Conservation (phyloP, 1,140 invertebrate species). For the Prorops nasuta region DNA sequence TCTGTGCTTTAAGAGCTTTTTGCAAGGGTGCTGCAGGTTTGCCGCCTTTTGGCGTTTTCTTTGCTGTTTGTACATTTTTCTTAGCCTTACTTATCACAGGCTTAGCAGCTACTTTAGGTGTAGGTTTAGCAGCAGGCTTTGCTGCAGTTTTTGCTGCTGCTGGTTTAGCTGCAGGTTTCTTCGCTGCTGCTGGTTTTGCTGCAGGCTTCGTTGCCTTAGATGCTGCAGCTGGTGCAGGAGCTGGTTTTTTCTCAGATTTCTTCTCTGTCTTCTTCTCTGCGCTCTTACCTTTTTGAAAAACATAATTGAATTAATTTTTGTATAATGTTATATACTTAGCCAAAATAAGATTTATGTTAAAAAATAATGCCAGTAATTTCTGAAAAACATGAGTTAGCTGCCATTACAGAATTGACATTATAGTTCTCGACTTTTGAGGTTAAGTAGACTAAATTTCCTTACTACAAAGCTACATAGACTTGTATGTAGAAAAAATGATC, state of each 20-base stretch:
- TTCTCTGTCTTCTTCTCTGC: conserved; percentile 67
- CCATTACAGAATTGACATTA: no score
- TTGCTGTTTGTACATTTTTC: conserved; percentile 61
- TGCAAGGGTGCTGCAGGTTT: conserved; percentile 54
- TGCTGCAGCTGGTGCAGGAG: conserved; percentile 42
- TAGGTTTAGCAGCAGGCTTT: conserved; percentile 56
- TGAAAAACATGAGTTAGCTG: no score
- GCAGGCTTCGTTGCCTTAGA: conserved; percentile 44
- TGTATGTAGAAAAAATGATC: no score
- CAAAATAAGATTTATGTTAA: no score
- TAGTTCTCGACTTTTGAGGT: no score
- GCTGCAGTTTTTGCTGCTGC: conserved; percentile 48
- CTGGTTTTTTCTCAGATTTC: conserved; percentile 55
- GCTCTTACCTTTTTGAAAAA: conserved; percentile 55
- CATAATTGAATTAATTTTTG: background rate
- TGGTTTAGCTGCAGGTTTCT: conserved; percentile 43
- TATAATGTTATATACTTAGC: no score
- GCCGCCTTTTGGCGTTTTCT: conserved; percentile 57
- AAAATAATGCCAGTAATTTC: no score
- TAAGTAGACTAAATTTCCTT: no score
- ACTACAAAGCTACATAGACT: no score
- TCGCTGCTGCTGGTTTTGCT: conserved; percentile 37
- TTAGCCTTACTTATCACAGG: conserved; percentile 62
- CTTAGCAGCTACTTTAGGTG: conserved; percentile 53
- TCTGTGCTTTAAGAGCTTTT: conserved; percentile 73